Base-by-base conservation (phyloP, 2,113 vertebrate species). In the Bambusicola thoracicus region DNA sequence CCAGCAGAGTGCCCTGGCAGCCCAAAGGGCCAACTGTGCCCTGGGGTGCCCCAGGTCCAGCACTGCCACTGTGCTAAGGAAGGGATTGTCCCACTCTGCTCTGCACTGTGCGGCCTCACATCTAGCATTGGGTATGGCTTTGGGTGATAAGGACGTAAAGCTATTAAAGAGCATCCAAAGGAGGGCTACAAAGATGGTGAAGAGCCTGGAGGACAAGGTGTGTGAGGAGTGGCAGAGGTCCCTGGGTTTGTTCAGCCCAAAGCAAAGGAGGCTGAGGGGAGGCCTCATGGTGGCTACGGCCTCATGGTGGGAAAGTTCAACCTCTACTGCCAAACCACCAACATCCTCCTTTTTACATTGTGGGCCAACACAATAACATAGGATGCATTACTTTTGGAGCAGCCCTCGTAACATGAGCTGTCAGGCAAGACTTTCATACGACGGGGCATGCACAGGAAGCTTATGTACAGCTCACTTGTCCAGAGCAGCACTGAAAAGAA, bases 401-500 rank as follows among this genome's bases (percentile, higher is more conserved):
- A 53, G 49, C 51, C 51, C 51, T 53, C 1, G 9, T 29, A 53
- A 53, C 27, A 51, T 7, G 27, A 85, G 40, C 68, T 43, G 91
- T 43, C 70, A 72, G 70, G 58, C 62, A 75, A 55, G 41, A 92
- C 70, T 84, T 94, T 70, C 29, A 14, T 46, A 19, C 51, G 55
- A 69, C 0, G 0, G 30, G 55, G 40, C 36, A 43, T 22, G 29
- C 20, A 56, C 9, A 1, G 4, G 76, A 74, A 48, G 55, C 72
- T 72, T 53, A 0, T 0, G 30, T 49, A 81, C 36, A n/a, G 7
- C 46, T 61, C 40, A 6, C 22, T 46, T n/a, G 29, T 16, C 59
- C 46, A 36, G n/a, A 20, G 48, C 19, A 44, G 58, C 36, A 76
- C 61, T 68, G 44, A 44, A 83, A 92, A 59, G 19, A 62, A 88